Conservation (phyloP, 2,113 vertebrate species). For the Siphamia tubifer region DNA sequence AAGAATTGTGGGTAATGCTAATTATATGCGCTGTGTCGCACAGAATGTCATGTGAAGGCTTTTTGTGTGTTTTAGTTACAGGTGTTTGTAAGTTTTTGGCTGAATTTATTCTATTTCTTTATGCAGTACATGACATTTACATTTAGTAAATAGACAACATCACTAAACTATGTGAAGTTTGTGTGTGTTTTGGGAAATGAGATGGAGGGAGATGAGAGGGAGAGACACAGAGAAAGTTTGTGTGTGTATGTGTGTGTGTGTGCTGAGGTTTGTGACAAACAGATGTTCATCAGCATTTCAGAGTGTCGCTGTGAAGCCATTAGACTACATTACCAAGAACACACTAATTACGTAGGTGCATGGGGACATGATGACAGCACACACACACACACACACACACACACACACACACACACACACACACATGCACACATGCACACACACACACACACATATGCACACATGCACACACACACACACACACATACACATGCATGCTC, state of each 20-base stretch:
- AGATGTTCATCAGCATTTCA: slow-evolving; percentile 77
- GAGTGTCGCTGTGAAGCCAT: slow-evolving; percentile 67
- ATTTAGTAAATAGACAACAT: not conserved
- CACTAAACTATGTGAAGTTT: not conserved
- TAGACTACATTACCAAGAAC: slow-evolving; percentile 65
- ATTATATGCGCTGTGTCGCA: not conserved
- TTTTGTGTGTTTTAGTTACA: slow-evolving; percentile 43
- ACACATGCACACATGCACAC: not conserved
- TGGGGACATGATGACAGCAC: too few species aligned
- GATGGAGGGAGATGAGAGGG: not conserved
- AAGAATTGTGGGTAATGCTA: slow-evolving; percentile 17
- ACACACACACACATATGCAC: too few species aligned
- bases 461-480: too few species aligned
- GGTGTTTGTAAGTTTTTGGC: not conserved
- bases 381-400: not conserved
- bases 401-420: not conserved
- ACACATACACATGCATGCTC: too few species aligned
- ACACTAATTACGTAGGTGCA: slow-evolving; percentile 64
- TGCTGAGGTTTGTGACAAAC: slow-evolving; percentile 49
- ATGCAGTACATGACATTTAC: slow-evolving; percentile 12
- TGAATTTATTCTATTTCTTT: slow-evolving; percentile 6
- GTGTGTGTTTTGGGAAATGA: slow-evolving; percentile 4
- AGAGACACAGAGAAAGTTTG: not conserved
- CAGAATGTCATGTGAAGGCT: slow-evolving; percentile 6
- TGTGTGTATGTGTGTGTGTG: too few species aligned